Conservation (phyloP, 2,888 invertebrate genomes). For the Ametastegia equiseti region DNA sequence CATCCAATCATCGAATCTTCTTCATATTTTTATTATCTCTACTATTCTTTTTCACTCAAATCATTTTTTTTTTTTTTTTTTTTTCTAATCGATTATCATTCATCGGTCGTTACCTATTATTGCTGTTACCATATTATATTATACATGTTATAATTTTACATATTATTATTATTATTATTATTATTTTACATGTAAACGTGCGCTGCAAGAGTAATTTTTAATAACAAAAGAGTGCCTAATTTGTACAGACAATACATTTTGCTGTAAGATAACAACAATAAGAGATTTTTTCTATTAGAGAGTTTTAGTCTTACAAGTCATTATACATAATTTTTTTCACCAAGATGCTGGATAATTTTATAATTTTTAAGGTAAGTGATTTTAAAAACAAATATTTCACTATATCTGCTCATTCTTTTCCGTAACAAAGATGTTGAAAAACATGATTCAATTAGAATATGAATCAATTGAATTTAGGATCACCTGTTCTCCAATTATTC, state of each 20-base stretch:
- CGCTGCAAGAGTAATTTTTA: conserved; percentile 57
- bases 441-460: too few relatives aligned
- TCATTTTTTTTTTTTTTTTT: conserved; percentile 13
- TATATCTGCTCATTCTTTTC: too few relatives aligned
- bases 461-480: too few relatives aligned
- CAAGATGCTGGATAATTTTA: neutral
- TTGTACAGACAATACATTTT: conserved; percentile 73
- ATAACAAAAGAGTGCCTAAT: conserved; percentile 71
- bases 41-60: conserved; percentile 25
- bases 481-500: too few relatives aligned
- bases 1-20: conserved; percentile 68
- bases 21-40: conserved; percentile 57
- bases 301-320: conserved; percentile 2
- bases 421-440: too few relatives aligned
- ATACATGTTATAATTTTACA: conserved; percentile 63
- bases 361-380: neutral
- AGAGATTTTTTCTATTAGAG: conserved; percentile 52
- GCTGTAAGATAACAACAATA: conserved; percentile 70
- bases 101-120: conserved; percentile 54
- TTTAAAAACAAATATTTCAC: too few relatives aligned
- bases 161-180: conserved; percentile 56
- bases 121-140: conserved; percentile 53
- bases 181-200: conserved; percentile 61
- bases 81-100: conserved; percentile 43
- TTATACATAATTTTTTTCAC: neutral